Percentiles rank a stretch among this genome's conserved stretches.
These are phyloP conservation scores for Drosophila nikananu DNA, from an alignment of 1,140 invertebrate species.

Conservation along the genomic window DNA sequence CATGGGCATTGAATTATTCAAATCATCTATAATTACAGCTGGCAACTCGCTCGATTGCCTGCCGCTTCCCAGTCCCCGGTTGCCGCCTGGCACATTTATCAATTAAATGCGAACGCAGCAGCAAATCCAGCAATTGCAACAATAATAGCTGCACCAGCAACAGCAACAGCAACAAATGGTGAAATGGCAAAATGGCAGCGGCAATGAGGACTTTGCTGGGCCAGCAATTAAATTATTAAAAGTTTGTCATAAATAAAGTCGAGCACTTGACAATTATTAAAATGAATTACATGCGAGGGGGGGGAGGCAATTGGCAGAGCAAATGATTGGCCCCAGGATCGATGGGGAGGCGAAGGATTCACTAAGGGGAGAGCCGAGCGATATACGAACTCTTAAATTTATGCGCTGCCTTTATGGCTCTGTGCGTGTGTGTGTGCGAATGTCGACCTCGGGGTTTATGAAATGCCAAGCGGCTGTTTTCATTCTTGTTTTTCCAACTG, in stretches of 20 bases:
- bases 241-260: conserved; percentile 80
- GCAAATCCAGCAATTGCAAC: conserved; percentile 73
- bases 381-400: conserved; percentile 75
- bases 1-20: conserved; percentile 76
- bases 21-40: conserved; percentile 80
- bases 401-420: conserved; percentile 61
- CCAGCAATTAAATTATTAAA: conserved; percentile 80
- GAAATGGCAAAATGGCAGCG: conserved; percentile 22
- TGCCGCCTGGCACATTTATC: conserved; percentile 67
- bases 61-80: not conserved
- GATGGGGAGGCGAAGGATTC: conserved; percentile 24
- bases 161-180: conserved; percentile 6
- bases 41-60: conserved; percentile 40
- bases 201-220: conserved; percentile 46
- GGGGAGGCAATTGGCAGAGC: conserved; percentile 4
- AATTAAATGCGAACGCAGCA: conserved; percentile 77
- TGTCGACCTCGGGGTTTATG: conserved; percentile 49
- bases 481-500: conserved; percentile 67
- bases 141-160: conserved; percentile 40
- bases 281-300: conserved; percentile 69
- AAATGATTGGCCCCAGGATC: conserved; percentile 34
- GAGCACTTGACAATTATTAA: conserved; percentile 79
- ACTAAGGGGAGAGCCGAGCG: conserved; percentile 42
- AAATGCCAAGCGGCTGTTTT: conserved; percentile 75
- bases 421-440: conserved; percentile 1